Evolutionary conservation across 1,140 invertebrate genomes (phyloP), one percentile per base, ranked within the genome.

Genomic region (Aphaenogaster rudis): DNA sequence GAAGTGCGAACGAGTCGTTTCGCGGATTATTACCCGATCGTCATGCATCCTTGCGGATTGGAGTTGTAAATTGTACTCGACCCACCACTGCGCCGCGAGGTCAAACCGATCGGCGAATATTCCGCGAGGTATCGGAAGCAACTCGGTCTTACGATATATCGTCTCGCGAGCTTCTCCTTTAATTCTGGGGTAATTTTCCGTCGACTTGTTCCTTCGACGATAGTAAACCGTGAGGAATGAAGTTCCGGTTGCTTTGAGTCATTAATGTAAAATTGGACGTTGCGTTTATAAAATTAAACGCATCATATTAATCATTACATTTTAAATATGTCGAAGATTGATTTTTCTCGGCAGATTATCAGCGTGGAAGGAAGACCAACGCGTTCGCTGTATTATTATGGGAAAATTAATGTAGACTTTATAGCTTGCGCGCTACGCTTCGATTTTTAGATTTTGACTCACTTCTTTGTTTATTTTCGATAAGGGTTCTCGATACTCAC

Each of bases 401-500:
- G n/a, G n/a, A 59, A 72, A 72, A 48, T 72, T 61, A 48, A 36
- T 0, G 8, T 39, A 72, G 52, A 48, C 33, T 1, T 74, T 6
- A 57, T n/a, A 74, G 7, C 15, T 50, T 36, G 17, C 33, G 17
- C 11, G 17, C 7, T 17, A 6, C 13, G 28, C 4, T n/a, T 45
- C 3, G 11, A 13, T 9, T 36, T 21, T 74, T 5, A n/a, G 9
- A 39, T n/a, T 13, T 8, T 21, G 17, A 61, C 9, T 5, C 33
- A 0, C 7, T 52, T 9, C 4, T n/a, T 50, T n/a, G 11, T 66
- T 52, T 0, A 6, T 1, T 78, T 15, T 21, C 9, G 48, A 77
- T 28, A 61, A 63, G 11, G 7, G 45, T 33, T 15, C 8, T 61
- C 42, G 9, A 86, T 86, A 96, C 97, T 97, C 96, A 99, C 99